Conservation (phyloP, 1,140 invertebrate genomes). For the Varroa destructor region DNA sequence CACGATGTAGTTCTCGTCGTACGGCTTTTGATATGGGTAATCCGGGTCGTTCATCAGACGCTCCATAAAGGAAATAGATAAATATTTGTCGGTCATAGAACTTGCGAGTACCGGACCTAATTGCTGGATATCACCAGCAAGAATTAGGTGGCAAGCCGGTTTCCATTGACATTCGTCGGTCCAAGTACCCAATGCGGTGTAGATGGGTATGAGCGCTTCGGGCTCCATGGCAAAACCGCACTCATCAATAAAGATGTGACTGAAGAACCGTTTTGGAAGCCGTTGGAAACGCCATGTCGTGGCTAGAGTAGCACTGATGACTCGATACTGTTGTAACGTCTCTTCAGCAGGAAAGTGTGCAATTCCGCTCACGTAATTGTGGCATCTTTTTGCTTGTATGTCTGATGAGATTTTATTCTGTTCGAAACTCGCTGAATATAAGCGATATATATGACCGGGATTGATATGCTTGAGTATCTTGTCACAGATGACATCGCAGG, state of each 20-base stretch:
- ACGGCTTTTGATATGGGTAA: too few species aligned
- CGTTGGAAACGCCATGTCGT: conserved; percentile 46
- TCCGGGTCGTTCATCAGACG: conserved; percentile 46
- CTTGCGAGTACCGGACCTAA: conserved; percentile 67
- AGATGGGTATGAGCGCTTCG: conserved; percentile 59
- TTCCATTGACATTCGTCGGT: conserved; percentile 40
- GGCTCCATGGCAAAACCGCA: conserved; percentile 75
- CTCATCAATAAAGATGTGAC: conserved; percentile 77
- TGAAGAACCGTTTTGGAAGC: conserved; percentile 60
- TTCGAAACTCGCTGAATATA: too few species aligned
- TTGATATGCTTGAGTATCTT: conserved; percentile 14
- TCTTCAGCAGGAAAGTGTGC: background rate
- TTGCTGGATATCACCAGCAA: conserved; percentile 82
- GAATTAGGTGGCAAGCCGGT: conserved; percentile 46
- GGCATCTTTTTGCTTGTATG: background rate
- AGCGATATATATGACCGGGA: too few species aligned
- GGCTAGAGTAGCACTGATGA: background rate
- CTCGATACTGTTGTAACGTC: background rate
- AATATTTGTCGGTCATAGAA: conserved; percentile 47
- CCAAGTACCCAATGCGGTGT: conserved; percentile 32
- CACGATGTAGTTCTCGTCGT: conserved; percentile 38
- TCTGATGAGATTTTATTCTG: too few species aligned
- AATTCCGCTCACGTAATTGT: background rate
- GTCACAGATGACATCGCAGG: conserved; percentile 59
- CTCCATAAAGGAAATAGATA: conserved; percentile 55